Conservation (phyloP, 2,888 invertebrate genomes). For the Loripinus fragilis region DNA sequence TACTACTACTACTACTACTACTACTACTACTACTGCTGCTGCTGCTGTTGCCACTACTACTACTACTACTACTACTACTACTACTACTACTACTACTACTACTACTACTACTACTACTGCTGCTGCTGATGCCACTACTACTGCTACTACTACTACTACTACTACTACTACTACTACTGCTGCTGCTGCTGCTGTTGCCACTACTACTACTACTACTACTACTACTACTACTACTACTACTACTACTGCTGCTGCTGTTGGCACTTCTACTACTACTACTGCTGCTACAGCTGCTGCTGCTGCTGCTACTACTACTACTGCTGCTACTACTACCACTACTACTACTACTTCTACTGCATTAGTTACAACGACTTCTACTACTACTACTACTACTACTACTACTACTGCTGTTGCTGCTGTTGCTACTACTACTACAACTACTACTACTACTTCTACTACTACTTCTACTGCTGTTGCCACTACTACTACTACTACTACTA, state of each 20-base stretch:
- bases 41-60: not conserved
- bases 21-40: slow-evolving; percentile 12
- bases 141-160: no score
- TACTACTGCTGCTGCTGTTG: not conserved
- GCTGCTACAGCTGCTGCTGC: no score
- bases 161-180: not conserved
- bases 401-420: slow-evolving; percentile 16
- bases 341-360: not conserved
- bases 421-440: slow-evolving; percentile 18
- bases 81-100: slow-evolving; percentile 21
- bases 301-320: slow-evolving; percentile 20
- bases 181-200: slow-evolving; percentile 13
- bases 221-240: slow-evolving; percentile 16
- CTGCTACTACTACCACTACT: slow-evolving; percentile 2
- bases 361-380: slow-evolving; percentile 8
- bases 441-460: slow-evolving; percentile 24
- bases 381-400: slow-evolving; percentile 7
- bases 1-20: slow-evolving; percentile 20
- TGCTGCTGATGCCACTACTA: no score
- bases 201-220: slow-evolving; percentile 24
- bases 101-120: slow-evolving; percentile 8
- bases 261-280: not conserved
- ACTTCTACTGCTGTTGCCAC: slow-evolving; percentile 2
- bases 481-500: slow-evolving; percentile 12
- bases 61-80: not conserved